A percentile compares a stretch with the other conserved stretches of the same genome.
phyloP scores from a whole-genome alignment of 64 coral and sea anemone genomes.

The Pocillopora damicornis region DNA sequence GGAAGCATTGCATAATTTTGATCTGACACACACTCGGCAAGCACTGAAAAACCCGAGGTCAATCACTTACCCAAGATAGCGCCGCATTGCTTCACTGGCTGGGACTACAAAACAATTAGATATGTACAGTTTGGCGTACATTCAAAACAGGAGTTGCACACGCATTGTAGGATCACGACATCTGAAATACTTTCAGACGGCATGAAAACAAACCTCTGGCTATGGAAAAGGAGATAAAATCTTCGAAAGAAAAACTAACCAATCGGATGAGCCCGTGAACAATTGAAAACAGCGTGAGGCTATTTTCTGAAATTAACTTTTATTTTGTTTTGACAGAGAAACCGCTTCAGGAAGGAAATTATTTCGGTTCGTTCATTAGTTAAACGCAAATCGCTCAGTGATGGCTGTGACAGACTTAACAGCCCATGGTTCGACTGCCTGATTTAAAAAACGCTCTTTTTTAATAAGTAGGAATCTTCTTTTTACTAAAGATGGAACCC shows the following conservation, averaged over 20 bases:
- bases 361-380: neutral
- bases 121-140: neutral
- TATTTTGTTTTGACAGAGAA: neutral
- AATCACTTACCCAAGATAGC: neutral
- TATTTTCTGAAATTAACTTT: neutral
- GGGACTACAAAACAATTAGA: neutral
- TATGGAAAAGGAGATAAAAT: neutral
- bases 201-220: neutral
- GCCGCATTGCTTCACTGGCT: neutral
- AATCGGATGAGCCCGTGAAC: slow-evolving; percentile 2
- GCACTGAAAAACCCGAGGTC: no score
- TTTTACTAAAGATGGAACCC: neutral
- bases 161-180: neutral
- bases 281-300: slow-evolving; percentile 2
- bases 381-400: neutral
- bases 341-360: neutral
- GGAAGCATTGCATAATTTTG: no score
- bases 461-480: neutral
- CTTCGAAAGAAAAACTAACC: slow-evolving; percentile 1
- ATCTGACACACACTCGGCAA: no score
- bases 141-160: neutral
- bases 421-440: neutral
- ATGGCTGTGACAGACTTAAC: neutral
- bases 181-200: neutral
- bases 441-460: neutral